Evolutionary conservation across 2,888 invertebrate species (phyloP), one percentile per base, ranked within the genome.

Genomic region (Clistopyga incitator): DNA sequence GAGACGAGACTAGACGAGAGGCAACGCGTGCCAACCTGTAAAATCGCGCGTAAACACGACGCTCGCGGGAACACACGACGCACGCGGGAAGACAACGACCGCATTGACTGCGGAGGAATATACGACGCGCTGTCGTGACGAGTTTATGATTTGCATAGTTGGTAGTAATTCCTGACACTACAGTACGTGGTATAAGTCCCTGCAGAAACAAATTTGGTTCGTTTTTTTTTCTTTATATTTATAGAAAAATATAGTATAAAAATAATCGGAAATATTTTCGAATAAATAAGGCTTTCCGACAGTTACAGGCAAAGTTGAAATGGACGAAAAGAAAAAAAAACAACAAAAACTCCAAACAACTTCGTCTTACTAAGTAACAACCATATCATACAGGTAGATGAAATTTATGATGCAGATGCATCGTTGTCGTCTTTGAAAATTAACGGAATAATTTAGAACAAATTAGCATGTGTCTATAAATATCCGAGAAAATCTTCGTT

Each of bases 321-420:
- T 47, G 47, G 47, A 47, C 47, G 47, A 47, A 15, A 47, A 47
- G 47, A 47, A 47, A 47, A 47, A 47, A 47, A 47, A n/a, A 54
- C 67, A 50, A 67, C 56, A 42, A 54, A 42, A 23, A 34, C 25
- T n/a, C 64, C 72, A 18, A 50, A 79, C 34, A 79, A 79, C 23
- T 23, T 65, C 34, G 79, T 65, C 2, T 38, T 79, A 29, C 50
- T 79, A n/a, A 74, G 20, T 23, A 74, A 74, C 23, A 45, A 64
- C 2, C 34, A 34, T 29, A 56, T 79, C n/a, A 74, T 74, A 54
- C 20, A 79, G 42, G 64, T 74, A 11, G 13, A 71, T 42, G 20
- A n/a, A 64, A 79, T 64, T 6, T 74, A 25, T n/a, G 45, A 38
- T 34, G 2, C 20, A 38, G 45, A 59, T n/a, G n/a, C n/a, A n/a